Percentiles rank a stretch among this genome's conserved stretches.
Evolutionary conservation across 2,113 vertebrate genomes (phyloP).

Genomic region (Cettia cetti): DNA sequence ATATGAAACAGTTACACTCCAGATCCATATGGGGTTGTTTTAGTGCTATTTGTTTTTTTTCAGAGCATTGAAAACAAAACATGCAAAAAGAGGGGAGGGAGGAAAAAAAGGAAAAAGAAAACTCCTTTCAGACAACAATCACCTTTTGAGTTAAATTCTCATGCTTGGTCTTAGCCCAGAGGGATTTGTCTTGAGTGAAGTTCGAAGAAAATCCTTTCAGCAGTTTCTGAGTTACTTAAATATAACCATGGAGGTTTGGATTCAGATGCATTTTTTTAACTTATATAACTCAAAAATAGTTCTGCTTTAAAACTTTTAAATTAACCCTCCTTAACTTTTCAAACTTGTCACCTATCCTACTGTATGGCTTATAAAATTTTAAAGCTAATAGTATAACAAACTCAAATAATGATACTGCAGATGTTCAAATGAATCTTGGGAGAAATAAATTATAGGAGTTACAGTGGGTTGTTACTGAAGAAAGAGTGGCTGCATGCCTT

Average conservation of each 20-base stretch:
- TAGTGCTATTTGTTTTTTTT: slow-evolving; percentile 10
- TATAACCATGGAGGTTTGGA: slow-evolving; percentile 57
- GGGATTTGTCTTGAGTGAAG: slow-evolving; percentile 53
- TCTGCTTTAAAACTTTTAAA: slow-evolving; percentile 70
- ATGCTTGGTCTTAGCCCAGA: slow-evolving; percentile 55
- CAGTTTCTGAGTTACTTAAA: slow-evolving; percentile 54
- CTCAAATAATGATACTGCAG: slow-evolving; percentile 65
- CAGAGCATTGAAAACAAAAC: background rate
- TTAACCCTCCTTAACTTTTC: slow-evolving; percentile 64
- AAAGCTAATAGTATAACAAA: slow-evolving; percentile 68
- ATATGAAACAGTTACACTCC: slow-evolving; percentile 5
- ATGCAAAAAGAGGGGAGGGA: background rate
- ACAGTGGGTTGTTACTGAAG: slow-evolving; percentile 13
- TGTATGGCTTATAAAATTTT: slow-evolving; percentile 70
- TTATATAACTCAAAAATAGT: slow-evolving; percentile 62
- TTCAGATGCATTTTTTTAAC: slow-evolving; percentile 58
- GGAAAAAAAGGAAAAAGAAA: background rate
- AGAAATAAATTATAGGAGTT: slow-evolving; percentile 59
- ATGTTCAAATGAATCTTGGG: slow-evolving; percentile 61
- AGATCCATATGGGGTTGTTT: background rate
- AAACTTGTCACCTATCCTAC: slow-evolving; percentile 68
- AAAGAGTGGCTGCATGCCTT: slow-evolving; percentile 1
- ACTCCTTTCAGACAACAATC: slow-evolving; percentile 48
- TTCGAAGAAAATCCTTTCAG: slow-evolving; percentile 54
- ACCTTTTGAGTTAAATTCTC: slow-evolving; percentile 55